Conservation (phyloP, 2,888 invertebrate species). For the Stenodera caucasica region DNA sequence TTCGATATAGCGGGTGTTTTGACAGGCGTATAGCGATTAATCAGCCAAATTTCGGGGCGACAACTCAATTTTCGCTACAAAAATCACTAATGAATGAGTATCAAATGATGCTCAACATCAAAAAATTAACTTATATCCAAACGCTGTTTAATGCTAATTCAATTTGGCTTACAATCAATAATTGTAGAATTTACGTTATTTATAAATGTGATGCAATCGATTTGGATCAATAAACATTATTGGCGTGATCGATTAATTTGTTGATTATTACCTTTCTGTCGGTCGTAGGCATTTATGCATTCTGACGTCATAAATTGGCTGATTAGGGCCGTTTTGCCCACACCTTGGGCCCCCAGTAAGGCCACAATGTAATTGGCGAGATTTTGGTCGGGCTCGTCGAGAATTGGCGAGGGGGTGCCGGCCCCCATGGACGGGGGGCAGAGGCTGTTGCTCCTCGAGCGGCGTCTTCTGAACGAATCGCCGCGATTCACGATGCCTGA, state of each 20-base stretch:
- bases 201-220: not conserved
- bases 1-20: too few relatives aligned
- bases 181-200: not conserved
- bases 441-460: slow-evolving; percentile 81
- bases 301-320: slow-evolving; percentile 92
- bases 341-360: slow-evolving; percentile 77
- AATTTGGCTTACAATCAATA: not conserved
- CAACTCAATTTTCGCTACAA: not conserved
- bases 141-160: too few relatives aligned
- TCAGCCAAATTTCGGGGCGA: too few relatives aligned
- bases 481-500: slow-evolving; percentile 91
- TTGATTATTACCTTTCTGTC: slow-evolving; percentile 69
- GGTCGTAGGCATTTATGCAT: slow-evolving; percentile 91
- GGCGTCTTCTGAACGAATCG: slow-evolving; percentile 85
- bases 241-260: not conserved
- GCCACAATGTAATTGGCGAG: slow-evolving; percentile 67
- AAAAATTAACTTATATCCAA: too few relatives aligned
- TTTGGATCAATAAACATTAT: too few relatives aligned
- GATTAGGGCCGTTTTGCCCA: slow-evolving; percentile 83
- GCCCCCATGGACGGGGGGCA: slow-evolving; percentile 60
- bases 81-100: too few relatives aligned
- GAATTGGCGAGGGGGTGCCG: slow-evolving; percentile 50
- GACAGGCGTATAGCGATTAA: too few relatives aligned
- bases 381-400: slow-evolving; percentile 58
- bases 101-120: too few relatives aligned